Conservation (phyloP, 2,888 invertebrate genomes). For the Pantelozetes paolii region DNA sequence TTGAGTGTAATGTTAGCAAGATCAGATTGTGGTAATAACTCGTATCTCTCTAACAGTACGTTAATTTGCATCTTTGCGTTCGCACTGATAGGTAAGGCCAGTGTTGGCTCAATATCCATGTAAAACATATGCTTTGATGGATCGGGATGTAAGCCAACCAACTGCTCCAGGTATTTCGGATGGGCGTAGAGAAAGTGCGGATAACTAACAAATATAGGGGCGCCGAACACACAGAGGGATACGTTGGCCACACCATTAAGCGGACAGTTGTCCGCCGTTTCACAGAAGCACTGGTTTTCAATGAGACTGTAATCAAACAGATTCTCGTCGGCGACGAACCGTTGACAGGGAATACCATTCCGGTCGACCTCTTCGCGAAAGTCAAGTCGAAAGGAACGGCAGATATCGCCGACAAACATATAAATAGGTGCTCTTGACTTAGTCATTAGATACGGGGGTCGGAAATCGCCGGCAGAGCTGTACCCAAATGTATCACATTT, state of each 20-base stretch:
- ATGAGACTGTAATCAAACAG: conserved; percentile 37
- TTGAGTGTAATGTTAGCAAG: neutral
- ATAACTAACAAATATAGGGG: conserved; percentile 74
- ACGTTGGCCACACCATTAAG: conserved; percentile 43
- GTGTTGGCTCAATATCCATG: conserved; percentile 66
- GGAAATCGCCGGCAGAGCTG: conserved; percentile 36
- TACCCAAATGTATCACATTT: conserved; percentile 2
- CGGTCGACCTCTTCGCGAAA: conserved; percentile 19
- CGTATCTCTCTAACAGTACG: conserved; percentile 24
- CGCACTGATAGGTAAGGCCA: conserved; percentile 18
- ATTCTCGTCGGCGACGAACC: conserved; percentile 25
- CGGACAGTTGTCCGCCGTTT: neutral
- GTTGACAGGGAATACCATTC: too few species aligned
- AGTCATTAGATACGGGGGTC: conserved; percentile 30
- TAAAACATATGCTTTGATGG: conserved; percentile 66
- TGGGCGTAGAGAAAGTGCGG: conserved; percentile 77
- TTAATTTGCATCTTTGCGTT: conserved; percentile 37
- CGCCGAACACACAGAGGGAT: conserved; percentile 59
- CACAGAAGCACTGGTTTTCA: conserved; percentile 39
- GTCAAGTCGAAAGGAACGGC: conserved; percentile 32
- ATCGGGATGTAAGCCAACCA: conserved; percentile 66
- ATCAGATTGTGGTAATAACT: conserved; percentile 4
- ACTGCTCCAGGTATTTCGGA: conserved; percentile 60
- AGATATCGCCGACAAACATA: conserved; percentile 41
- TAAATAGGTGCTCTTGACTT: conserved; percentile 10